Percentiles rank a stretch among this genome's conserved stretches.
phyloP scores from a whole-genome alignment of 2,113 vertebrate species.

The Calyptommatus sinebrachiatus region DNA sequence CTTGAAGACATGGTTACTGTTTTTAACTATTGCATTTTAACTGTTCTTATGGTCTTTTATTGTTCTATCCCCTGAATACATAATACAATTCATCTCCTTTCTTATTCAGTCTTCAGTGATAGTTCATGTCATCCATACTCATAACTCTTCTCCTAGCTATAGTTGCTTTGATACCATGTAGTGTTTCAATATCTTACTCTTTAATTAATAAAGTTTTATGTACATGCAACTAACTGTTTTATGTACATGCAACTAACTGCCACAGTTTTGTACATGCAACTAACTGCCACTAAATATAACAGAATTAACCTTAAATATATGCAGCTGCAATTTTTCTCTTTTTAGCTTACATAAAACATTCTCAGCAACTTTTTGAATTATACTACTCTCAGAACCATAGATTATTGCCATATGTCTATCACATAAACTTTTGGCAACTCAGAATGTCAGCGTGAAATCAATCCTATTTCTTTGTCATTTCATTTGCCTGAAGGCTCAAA shows the following conservation, averaged over 20 bases:
- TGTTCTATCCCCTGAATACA: background rate
- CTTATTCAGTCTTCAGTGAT: background rate
- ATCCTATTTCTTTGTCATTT: background rate
- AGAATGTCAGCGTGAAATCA: background rate
- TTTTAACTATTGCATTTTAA: too few species aligned
- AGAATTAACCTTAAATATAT: background rate
- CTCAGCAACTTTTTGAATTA: background rate
- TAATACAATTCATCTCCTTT: background rate
- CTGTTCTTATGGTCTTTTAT: too few species aligned
- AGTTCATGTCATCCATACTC: background rate
- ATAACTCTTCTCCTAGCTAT: slow-evolving; percentile 1
- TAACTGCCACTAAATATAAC: background rate
- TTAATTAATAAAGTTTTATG: background rate
- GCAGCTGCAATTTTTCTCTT: background rate
- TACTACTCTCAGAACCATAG: background rate
- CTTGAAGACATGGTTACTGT: too few species aligned
- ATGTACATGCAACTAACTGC: too few species aligned
- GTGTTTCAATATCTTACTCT: background rate
- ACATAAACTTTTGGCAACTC: background rate
- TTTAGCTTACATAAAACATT: background rate
- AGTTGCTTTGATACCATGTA: background rate
- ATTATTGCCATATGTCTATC: slow-evolving; percentile 3
- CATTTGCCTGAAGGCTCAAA: background rate
- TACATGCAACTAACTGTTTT: too few species aligned
- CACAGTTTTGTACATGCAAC: too few species aligned